Evolutionary conservation across 2,888 invertebrate species (phyloP).

Genomic region (Temnothorax ravouxi): DNA sequence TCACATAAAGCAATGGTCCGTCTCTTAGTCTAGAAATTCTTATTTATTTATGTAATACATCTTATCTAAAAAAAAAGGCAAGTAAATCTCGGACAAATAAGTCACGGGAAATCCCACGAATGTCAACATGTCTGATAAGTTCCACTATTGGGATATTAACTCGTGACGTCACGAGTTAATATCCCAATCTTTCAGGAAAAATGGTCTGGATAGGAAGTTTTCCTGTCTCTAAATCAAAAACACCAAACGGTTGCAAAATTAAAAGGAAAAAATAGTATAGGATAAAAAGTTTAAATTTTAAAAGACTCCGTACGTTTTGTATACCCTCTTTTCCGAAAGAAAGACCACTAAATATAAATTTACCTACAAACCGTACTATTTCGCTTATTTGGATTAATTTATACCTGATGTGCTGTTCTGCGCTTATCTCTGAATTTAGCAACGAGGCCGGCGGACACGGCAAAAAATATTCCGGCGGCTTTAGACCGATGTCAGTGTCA

Average conservation of each 20-base stretch:
- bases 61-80: background rate
- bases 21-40: background rate
- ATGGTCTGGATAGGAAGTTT: background rate
- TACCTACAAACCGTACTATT: background rate
- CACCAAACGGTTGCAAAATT: background rate
- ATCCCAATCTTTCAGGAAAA: background rate
- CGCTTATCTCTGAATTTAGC: background rate
- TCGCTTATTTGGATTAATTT: background rate
- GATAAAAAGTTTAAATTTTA: background rate
- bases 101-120: background rate
- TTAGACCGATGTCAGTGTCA: background rate
- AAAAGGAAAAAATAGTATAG: background rate
- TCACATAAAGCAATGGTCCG: background rate
- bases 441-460: background rate
- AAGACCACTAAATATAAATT: background rate
- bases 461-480: too few relatives aligned
- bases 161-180: too few relatives aligned
- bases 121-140: background rate
- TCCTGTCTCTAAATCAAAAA: background rate
- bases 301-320: background rate
- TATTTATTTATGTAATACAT: background rate
- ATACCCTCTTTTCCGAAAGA: background rate
- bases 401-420: background rate
- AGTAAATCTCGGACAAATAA: background rate
- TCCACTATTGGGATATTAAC: too few relatives aligned